Evolutionary conservation across 2,888 invertebrate genomes (phyloP).

Genomic region (Anoplius nigerrimus): DNA sequence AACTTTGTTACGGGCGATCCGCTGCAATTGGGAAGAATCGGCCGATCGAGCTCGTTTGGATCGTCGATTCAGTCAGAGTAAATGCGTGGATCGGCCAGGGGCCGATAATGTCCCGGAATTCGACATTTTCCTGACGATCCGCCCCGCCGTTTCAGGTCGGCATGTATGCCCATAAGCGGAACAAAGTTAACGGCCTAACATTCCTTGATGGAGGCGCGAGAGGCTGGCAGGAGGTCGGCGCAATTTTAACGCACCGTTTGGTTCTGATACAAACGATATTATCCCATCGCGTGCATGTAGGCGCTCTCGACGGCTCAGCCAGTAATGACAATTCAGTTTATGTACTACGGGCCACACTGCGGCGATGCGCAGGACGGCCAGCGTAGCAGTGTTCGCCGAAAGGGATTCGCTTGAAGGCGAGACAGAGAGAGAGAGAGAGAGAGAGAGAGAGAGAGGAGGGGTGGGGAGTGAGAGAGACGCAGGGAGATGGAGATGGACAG

Average conservation of each 20-base stretch:
- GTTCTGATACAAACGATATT: conserved; percentile 42
- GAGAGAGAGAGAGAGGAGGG: not conserved
- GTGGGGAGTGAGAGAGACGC: not conserved
- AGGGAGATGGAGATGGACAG: not conserved
- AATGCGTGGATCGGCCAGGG: too few relatives aligned
- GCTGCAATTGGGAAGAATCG: too few relatives aligned
- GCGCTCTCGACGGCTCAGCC: conserved; percentile 13
- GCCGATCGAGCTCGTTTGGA: too few relatives aligned
- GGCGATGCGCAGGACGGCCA: conserved; percentile 33
- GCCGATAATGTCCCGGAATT: conserved; percentile 4
- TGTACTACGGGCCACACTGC: conserved; percentile 41
- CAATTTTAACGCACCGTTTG: conserved; percentile 43
- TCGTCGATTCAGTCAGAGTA: too few relatives aligned
- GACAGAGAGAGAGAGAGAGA: not conserved
- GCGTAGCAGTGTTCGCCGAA: not conserved
- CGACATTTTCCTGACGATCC: not conserved
- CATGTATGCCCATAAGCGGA: not conserved
- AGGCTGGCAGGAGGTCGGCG: conserved; percentile 10
- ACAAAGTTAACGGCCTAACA: conserved; percentile 15
- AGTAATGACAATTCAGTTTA: conserved; percentile 55
- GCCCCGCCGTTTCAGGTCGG: not conserved
- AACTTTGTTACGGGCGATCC: too few relatives aligned
- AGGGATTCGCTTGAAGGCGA: conserved; percentile 1
- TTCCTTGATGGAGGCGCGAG: conserved; percentile 1
- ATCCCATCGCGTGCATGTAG: conserved; percentile 46